Base-by-base conservation (phyloP, 2,797 vertebrate species). In the Momotus momota region DNA sequence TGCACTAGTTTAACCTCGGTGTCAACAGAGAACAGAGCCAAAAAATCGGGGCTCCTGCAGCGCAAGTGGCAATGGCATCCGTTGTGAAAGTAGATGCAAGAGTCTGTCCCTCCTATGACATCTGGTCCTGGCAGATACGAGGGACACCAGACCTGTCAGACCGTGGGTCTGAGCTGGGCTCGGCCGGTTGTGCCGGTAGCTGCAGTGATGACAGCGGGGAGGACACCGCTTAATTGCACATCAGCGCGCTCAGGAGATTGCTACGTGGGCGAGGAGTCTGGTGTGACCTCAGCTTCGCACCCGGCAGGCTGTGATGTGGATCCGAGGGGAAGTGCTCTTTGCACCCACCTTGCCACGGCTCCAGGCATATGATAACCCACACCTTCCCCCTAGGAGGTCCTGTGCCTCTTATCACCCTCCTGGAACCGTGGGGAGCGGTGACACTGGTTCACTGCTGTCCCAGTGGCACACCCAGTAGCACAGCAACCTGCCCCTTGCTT, bases 41-140 rank as follows among this genome's bases (percentile, higher is more conserved):
- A 18, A 58, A 66, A n/a, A 6, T 0, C 0, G 1, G 64, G 40
- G 12, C 35, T 19, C 46, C 10, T 12, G 67, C 18, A 14, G 80
- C 0, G 10, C 65, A 13, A 22, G 70, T 2, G 75, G 80, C 35
- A 14, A 14, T 13, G 1, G 14, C 20, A 3, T 7, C 49, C 8
- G 0, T 12, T 51, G 54, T 19, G 84, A 70, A 74, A 62, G 62
- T 9, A 7, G 57, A 12, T 2, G 41, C 12, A 9, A 78, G 61
- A 41, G 57, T 18, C 73, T 51, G 58, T 45, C 55, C 81, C 43
- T 85, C 81, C 61, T 17, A 12, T 22, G 6, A 4, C 58, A 10
- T 29, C 61, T 7, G n/a, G 41, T 61, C 46, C 41, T 12, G 75
- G 89, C 38, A 41, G 60, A n/a, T 0, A 16, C n/a, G 31, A 64